A percentile compares a stretch with the other conserved stretches of the same genome.
phyloP scores from a whole-genome alignment of 1,140 invertebrate genomes.

The Papilio dardanus region DNA sequence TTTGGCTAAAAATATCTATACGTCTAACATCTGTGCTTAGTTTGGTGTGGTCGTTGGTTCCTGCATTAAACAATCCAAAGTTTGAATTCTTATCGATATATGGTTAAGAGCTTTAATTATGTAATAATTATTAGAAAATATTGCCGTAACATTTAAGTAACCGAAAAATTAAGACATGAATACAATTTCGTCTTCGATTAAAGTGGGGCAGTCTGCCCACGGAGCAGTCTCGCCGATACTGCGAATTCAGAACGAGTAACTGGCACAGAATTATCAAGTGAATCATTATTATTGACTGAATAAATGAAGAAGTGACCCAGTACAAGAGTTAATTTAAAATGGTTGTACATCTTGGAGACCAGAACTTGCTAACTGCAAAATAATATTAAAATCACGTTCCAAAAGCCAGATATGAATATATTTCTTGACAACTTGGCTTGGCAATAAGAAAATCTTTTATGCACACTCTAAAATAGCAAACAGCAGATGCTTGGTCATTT shows the following conservation, averaged over 20 bases:
- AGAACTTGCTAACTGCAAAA: background rate
- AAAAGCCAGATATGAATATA: background rate
- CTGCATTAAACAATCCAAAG: background rate
- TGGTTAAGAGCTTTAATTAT: background rate
- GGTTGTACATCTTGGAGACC: background rate
- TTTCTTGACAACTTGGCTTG: too few species aligned
- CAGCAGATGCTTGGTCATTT: background rate
- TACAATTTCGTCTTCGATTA: slow-evolving; percentile 5
- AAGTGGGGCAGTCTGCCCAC: slow-evolving; percentile 22
- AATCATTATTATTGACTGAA: slow-evolving; percentile 27
- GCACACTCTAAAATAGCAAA: background rate
- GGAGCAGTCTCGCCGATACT: slow-evolving; percentile 8
- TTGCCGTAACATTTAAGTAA: slow-evolving; percentile 1
- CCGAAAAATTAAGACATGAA: slow-evolving; percentile 11
- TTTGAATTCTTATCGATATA: background rate
- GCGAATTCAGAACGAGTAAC: slow-evolving; percentile 18
- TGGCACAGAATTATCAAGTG: slow-evolving; percentile 21
- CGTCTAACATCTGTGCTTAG: background rate
- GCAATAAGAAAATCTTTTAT: background rate
- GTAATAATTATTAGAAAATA: slow-evolving; percentile 7
- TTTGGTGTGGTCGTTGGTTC: background rate
- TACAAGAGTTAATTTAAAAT: slow-evolving; percentile 23
- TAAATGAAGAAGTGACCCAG: slow-evolving; percentile 9
- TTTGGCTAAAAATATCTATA: background rate
- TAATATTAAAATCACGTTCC: background rate